Conservation (phyloP, 2,888 invertebrate species). For the Apotomis betuletana region DNA sequence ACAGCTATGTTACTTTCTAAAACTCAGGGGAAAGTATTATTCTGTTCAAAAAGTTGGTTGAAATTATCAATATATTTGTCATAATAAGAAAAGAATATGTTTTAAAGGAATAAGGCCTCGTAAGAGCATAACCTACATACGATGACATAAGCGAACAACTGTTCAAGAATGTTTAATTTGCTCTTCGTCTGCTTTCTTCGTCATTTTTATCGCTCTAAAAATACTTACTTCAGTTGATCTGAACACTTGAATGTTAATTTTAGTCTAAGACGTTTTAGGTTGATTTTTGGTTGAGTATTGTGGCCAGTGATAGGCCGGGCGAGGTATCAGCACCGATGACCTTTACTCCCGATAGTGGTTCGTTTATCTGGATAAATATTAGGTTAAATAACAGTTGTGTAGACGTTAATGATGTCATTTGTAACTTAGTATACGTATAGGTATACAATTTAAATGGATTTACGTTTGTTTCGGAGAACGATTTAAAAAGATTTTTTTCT, state of each 20-base stretch:
- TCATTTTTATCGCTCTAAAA: constrained; percentile 21
- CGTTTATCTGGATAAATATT: constrained; percentile 36
- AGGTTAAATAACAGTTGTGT: constrained; percentile 11
- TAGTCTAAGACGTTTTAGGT: not conserved
- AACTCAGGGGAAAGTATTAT: too few species aligned
- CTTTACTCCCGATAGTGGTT: constrained; percentile 29
- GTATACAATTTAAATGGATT: too few species aligned
- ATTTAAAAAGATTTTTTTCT: too few species aligned
- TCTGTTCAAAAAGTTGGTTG: too few species aligned
- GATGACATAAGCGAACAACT: constrained; percentile 4
- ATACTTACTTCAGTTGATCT: not conserved
- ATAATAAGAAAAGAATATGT: too few species aligned
- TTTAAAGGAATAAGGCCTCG: too few species aligned
- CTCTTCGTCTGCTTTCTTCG: constrained; percentile 17
- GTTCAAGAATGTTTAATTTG: constrained; percentile 10
- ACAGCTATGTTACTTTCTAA: too few species aligned
- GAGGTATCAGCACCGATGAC: constrained; percentile 29
- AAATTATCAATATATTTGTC: too few species aligned
- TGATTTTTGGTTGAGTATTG: not conserved
- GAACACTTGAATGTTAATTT: not conserved
- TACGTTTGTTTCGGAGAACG: too few species aligned
- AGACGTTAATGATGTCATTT: not conserved
- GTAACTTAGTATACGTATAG: not conserved
- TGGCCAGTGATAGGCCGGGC: constrained; percentile 3
- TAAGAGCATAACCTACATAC: not conserved